Conservation (phyloP, 2,113 vertebrate genomes). For the Brienomyrus longianalis region DNA sequence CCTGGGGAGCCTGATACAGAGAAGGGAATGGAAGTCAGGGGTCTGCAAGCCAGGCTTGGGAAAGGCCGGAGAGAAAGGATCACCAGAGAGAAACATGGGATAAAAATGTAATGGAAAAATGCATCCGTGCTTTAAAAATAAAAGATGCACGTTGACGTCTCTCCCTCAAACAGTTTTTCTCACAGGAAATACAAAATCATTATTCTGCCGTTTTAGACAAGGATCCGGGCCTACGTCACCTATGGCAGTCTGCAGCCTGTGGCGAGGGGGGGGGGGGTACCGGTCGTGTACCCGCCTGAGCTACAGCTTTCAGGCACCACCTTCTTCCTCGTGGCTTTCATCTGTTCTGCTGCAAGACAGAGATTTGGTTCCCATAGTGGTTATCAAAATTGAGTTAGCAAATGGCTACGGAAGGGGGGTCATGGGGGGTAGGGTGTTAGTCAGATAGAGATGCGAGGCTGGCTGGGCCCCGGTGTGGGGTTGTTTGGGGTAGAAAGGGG, state of each 20-base stretch:
- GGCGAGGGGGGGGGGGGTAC: too few relatives aligned
- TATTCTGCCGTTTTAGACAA: neutral
- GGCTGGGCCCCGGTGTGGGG: constrained; percentile 12
- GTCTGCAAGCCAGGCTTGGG: constrained; percentile 5
- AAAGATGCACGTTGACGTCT: neutral
- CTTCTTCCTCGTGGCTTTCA: neutral
- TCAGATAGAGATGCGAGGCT: neutral
- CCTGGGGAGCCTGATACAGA: neutral
- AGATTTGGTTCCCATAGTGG: neutral
- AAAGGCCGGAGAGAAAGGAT: neutral
- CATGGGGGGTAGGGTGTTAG: neutral
- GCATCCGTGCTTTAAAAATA: constrained; percentile 2
- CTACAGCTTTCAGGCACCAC: neutral
- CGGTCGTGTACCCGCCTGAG: neutral
- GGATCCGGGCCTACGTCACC: neutral
- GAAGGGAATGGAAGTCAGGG: neutral
- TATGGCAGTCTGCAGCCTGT: neutral
- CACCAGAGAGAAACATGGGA: neutral
- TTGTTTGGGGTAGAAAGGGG: constrained; percentile 22
- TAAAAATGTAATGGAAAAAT: constrained; percentile 26
- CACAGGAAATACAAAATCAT: neutral
- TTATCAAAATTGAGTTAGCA: neutral
- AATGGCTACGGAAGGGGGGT: neutral
- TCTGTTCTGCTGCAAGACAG: neutral
- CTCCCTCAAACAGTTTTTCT: neutral